Evolutionary conservation across 2,113 vertebrate species (phyloP), one percentile per base, ranked within the genome.

Genomic region (Gymnobelideus leadbeateri): DNA sequence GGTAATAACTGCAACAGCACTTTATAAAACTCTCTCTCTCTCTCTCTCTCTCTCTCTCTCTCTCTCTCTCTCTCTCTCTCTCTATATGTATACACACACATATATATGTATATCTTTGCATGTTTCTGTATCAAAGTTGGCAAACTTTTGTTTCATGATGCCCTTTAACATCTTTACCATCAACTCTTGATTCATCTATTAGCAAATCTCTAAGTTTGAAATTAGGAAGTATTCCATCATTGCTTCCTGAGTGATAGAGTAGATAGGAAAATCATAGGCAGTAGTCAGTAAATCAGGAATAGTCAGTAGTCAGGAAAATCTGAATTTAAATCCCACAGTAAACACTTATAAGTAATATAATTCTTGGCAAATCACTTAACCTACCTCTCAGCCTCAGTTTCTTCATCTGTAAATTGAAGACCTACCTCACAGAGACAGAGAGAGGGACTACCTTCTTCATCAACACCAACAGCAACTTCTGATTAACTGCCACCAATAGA

Each of bases 151-250:
- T 77, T 77, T 5, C 37, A 77, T 16, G 14, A 57, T 95, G 5
- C 46, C 96, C 51, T 95, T 55, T 92, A 93, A 28, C 54, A 92
- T 54, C 53, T 91, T 97, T 96, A 90, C 26, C 61, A 93, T 91
- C 51, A 94, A 46, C 91, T 91, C 37, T 31, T 96, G 96, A 57
- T 96, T 89, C 89, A 94, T 47, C 14, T n/a, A 92, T 94, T 77
- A 93, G 91, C 46, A 96, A 77, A 91, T 4, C 50, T 92, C 37
- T n/a, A 94, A 47, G 84, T 92, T 91, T 95, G 47, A 50, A 91
- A 94, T 51, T 14, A 94, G 12, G 28, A 93, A 37, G 49, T 61
- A 95, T 95, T 95, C 90, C 55, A n/a, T 8, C 37, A n/a, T 93
- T 68, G 50, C 92, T 91, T 2, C 14, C 1, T 77, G 37, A n/a